Evolutionary conservation across 2,888 invertebrate genomes (phyloP), one percentile per base, ranked within the genome.

Genomic region (Brachynemurus nebulosus): DNA sequence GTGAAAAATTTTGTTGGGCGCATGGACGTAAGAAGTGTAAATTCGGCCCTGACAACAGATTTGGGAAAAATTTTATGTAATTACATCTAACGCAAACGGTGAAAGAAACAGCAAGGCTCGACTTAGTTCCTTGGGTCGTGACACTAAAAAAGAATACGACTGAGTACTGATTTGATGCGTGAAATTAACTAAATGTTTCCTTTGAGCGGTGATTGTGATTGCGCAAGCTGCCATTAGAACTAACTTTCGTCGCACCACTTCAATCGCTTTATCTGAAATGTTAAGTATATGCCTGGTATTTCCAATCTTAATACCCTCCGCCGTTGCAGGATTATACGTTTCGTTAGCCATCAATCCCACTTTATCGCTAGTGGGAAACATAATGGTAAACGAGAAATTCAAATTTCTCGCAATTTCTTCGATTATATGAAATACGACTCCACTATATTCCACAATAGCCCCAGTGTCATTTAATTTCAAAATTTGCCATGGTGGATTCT

Each of bases 401-500:
- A 91, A 69, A 53, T 73, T 80, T 36, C 68, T 71, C 0, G 85
- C 75, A 19, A 91, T 63, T 55, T 88, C 81, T 45, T 80, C 72
- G 0, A 91, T 61, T 36, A 91, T 76, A 55, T 90, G 86, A 55
- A 90, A 85, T 17, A 84, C 72, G 34, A 90, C 68, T 2, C 90
- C 90, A 2, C 70, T 67, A 54, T 78, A 79, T 42, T 69, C 67
- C 0, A 69, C 60, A 1, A 76, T 64, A 1, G 69, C 60, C 0
- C 78, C 80, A 2, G 72, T 68, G 41, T 70, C 69, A 52, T 79
- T 77, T 1, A 65, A 61, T 40, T 69, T 69, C 2, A 86, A 59
- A 25, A 83, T 79, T 57, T 88, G 85, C 89, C 90, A 91, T 0
- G 90, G 90, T 1, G 90, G 89, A 64, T 84, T 86, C 90, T 91